These are phyloP conservation scores for human (Homo sapiens) DNA, from an alignment of 2,113 vertebrate genomes.

Conservation along the genomic window GRCh38 chr2:75857501-75858000, in stretches of 20 bases:
- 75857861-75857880: background rate
- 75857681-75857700: background rate
- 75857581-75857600: background rate
- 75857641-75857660: background rate
- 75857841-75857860: conserved; percentile 44
- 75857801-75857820: conserved; percentile 5
- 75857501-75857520: background rate
- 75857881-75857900: conserved; percentile 17
- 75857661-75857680: background rate
- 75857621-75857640: background rate
- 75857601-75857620: background rate
- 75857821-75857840: conserved; percentile 54
- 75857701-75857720: background rate
- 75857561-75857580: background rate
- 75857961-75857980: background rate
- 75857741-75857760: accelerated
- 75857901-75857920: background rate
- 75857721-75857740: background rate
- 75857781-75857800: background rate
- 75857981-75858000: background rate
- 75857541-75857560: background rate
- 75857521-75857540: background rate
- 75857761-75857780: background rate
- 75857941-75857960: background rate
- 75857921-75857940: conserved; percentile 5